Evolutionary conservation across 2,797 vertebrate genomes (phyloP), one percentile per base, ranked within the genome.

Genomic region (Sciurus carolinensis): DNA sequence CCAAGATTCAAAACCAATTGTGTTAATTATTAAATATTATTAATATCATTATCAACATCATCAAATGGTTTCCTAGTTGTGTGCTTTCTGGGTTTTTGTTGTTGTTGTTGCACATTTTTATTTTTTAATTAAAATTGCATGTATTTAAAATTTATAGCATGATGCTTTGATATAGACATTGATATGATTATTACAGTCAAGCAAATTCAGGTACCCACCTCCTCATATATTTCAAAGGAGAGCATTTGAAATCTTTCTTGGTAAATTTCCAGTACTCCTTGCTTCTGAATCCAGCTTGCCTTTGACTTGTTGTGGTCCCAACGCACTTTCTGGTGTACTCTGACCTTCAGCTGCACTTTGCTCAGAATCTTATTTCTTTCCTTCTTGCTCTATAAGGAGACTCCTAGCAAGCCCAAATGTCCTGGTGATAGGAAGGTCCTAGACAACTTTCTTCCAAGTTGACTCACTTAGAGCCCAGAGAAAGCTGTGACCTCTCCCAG

Each of bases 401-500:
- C 44, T 84, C 36, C 33, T 44, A 50, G 62, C 39, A 14, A 17
- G 9, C 18, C 24, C 33, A 30, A 9, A 13, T 7, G 1, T 20
- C 64, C 2, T 50, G 9, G 12, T 4, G 57, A 66, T 3, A 33
- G 8, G 28, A 94, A 24, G 2, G 36, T 14, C 18, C 30, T 57
- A 47, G 44, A 3, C 39, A 39, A n/a, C 59, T 24, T 79, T 44
- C 47, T 59, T 54, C n/a, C 54, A 64, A 52, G 71, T 7, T 39
- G 26, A 9, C 20, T 72, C 22, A 47, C 44, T 44, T 2, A 20
- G 28, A 83, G 4, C 30, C 47, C 6, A 36, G 17, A 92, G 30
- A 59, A 54, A 2, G 0, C 42, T 42, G 5, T 5, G 1, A 12
- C 5, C 22, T 22, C 18, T 47, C 2, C 7, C 7, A 2, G 39